Conservation (phyloP, 2,888 invertebrate species). For the Caprella mutica region DNA sequence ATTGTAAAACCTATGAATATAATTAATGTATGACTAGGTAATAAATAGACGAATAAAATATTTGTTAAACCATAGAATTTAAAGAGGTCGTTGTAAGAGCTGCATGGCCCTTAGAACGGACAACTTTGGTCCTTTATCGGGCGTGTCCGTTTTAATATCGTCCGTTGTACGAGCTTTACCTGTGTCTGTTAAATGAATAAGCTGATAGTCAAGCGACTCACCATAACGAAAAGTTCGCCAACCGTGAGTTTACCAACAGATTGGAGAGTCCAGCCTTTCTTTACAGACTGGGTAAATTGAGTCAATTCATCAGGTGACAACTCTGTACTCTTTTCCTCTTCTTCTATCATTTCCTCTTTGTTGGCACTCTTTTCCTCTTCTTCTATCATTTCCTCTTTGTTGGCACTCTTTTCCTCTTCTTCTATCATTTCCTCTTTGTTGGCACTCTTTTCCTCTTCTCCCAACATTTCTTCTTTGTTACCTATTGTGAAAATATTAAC, state of each 20-base stretch:
- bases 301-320: not conserved
- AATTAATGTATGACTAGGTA: no score
- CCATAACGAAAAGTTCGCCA: constrained; percentile 82
- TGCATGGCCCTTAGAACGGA: no score
- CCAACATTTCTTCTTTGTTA: not conserved
- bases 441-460: not conserved
- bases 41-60: no score
- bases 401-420: not conserved
- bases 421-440: constrained; percentile 6
- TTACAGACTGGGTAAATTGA: not conserved
- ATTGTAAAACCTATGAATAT: no score
- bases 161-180: no score
- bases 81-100: no score
- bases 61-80: no score
- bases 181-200: no score
- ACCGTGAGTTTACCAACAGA: constrained; percentile 69
- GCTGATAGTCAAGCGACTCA: no score
- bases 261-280: constrained; percentile 61
- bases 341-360: not conserved
- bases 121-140: no score
- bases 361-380: not conserved
- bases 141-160: no score
- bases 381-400: not conserved
- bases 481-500: no score
- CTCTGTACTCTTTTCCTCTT: not conserved